phyloP scores from a whole-genome alignment of 2,113 vertebrate genomes.

The Caracal caracal region DNA sequence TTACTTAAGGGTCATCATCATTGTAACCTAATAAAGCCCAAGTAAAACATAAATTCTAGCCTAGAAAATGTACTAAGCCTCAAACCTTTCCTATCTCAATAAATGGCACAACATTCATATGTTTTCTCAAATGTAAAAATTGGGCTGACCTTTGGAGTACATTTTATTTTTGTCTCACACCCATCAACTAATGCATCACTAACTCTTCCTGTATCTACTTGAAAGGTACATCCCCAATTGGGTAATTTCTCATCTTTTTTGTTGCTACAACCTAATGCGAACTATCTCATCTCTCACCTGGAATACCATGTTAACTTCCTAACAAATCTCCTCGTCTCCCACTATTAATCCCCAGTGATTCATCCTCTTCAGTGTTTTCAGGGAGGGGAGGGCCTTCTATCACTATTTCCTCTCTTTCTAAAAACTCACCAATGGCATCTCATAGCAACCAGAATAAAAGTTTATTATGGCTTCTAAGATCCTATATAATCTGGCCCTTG shows the following conservation, averaged over 20 bases:
- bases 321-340: background rate
- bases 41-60: background rate
- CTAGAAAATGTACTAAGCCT: background rate
- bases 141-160: background rate
- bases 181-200: background rate
- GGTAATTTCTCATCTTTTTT: background rate
- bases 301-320: background rate
- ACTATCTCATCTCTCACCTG: background rate
- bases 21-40: background rate
- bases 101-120: background rate
- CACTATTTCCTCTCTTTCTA: background rate
- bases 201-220: background rate
- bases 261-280: background rate
- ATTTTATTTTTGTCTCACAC: background rate
- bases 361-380: background rate
- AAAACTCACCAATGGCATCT: background rate
- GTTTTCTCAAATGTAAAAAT: background rate
- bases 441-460: background rate
- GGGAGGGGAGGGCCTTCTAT: background rate
- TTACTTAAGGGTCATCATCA: background rate
- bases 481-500: background rate
- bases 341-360: background rate
- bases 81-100: background rate
- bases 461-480: background rate
- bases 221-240: background rate